Base-by-base conservation (phyloP, 1,140 invertebrate species). In the Streblospio benedicti region DNA sequence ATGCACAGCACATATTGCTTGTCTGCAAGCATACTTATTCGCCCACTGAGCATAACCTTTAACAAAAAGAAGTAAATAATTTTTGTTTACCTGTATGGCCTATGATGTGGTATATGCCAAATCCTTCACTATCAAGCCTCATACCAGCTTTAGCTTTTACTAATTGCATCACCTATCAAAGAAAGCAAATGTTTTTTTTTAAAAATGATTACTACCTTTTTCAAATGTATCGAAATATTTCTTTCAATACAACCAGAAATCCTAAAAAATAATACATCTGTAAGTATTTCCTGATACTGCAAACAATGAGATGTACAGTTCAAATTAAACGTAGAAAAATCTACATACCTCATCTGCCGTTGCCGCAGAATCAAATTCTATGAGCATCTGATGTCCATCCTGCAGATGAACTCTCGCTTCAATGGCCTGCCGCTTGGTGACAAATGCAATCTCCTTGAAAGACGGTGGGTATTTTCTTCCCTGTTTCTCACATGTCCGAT, bases 361-460 rank as follows among this genome's bases (percentile, higher is more conserved):
- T 14, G 92, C 89, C 27, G 91, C 92, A 0, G 92, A 90, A 76
- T 95, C 90, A 79, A 96, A 96, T 76, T 95, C 91, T 2, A 96
- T 85, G 0, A 91, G 89, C 71, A 95, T 90, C 73, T 93, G 93
- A 70, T 94, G 91, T 2, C 91, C 92, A 76, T 96, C 91, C 83
- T 95, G 88, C 69, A 97, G 88, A 74, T 92, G 86, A 67, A 97
- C 91, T 47, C 90, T 84, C 0, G 91, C 88, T 72, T 94, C 93
- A 58, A 95, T 89, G 4, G 89, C 89, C 60, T 91, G 81, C 44
- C 71, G 82, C 67, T 93, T 91, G 16, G 91, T 90, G 0, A 92
- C 92, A 73, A 91, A 95, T 63, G 93, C 82, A 62, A 97, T 89
- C 80, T 96, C 93, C 70, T 93, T 90, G 53, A 87, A 84, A 5